These are phyloP conservation scores for Microplitis mediator DNA, from an alignment of 1,140 invertebrate species.

Conservation along the genomic window DNA sequence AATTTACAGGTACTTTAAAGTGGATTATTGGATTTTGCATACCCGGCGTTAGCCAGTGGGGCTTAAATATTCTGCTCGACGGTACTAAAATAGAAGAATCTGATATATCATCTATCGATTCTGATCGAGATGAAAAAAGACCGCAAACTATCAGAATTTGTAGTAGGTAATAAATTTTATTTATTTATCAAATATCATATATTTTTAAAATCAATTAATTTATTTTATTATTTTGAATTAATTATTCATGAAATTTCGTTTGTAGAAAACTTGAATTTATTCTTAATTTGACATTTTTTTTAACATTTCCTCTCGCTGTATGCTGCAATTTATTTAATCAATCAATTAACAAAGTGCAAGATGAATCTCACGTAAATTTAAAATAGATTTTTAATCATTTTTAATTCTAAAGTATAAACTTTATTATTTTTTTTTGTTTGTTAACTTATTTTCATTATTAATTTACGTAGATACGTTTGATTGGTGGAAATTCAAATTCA, in stretches of 20 bases:
- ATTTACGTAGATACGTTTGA: too few species aligned
- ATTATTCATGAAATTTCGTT: not conserved
- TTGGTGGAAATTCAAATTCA: too few species aligned
- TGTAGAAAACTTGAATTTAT: slow-evolving; percentile 31
- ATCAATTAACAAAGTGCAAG: not conserved
- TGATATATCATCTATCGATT: not conserved
- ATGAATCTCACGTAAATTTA: slow-evolving; percentile 37
- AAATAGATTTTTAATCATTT: not conserved
- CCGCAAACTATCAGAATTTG: too few species aligned
- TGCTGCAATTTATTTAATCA: slow-evolving; percentile 24
- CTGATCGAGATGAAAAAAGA: slow-evolving; percentile 18
- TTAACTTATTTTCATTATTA: too few species aligned
- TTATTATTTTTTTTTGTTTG: too few species aligned
- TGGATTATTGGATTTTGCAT: slow-evolving; percentile 34
- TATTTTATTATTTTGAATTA: too few species aligned
- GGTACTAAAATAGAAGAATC: not conserved
- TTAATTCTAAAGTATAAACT: too few species aligned
- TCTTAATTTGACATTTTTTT: slow-evolving; percentile 34
- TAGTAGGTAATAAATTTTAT: slow-evolving; percentile 13
- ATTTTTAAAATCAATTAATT: too few species aligned
- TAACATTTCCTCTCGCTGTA: slow-evolving; percentile 33
- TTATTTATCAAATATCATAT: too few species aligned
- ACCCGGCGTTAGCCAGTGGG: slow-evolving; percentile 34
- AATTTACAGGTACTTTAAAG: slow-evolving; percentile 30
- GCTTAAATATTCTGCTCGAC: slow-evolving; percentile 29